phyloP scores from a whole-genome alignment of 2,888 invertebrate species.

The Bombylius discolor region DNA sequence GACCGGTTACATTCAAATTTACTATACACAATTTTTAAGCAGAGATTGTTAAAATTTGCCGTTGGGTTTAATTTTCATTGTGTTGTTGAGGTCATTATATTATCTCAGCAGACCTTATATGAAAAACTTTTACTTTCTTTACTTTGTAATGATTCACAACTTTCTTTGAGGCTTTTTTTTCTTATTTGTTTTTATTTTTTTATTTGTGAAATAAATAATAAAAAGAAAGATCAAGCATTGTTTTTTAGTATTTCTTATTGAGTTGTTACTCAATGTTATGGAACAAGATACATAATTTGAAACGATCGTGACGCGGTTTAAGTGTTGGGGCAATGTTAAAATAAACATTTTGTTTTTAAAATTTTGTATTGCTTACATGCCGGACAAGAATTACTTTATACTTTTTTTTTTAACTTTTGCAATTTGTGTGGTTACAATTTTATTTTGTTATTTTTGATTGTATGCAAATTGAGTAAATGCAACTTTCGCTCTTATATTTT shows the following conservation, averaged over 20 bases:
- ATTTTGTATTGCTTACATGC: too few relatives aligned
- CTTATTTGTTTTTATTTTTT: neutral
- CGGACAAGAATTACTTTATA: too few relatives aligned
- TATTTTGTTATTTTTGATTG: neutral
- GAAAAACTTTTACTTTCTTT: constrained; percentile 6
- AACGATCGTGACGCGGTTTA: neutral
- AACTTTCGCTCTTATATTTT: constrained; percentile 1
- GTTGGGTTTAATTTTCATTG: too few relatives aligned
- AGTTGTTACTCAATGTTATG: constrained; percentile 5
- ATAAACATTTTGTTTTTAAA: neutral
- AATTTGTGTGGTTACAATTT: neutral
- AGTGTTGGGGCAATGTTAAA: neutral
- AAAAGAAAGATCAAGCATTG: neutral
- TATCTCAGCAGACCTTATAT: neutral
- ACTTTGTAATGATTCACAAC: neutral
- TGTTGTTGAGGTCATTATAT: neutral
- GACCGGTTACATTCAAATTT: too few relatives aligned
- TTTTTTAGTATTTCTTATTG: neutral
- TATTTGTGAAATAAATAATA: neutral
- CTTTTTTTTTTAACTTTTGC: too few relatives aligned
- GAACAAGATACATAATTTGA: constrained; percentile 1
- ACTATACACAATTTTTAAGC: too few relatives aligned
- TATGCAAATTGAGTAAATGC: neutral
- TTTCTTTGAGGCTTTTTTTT: neutral
- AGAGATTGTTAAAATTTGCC: too few relatives aligned